These are phyloP conservation scores for Grus americana DNA, from an alignment of 2,113 vertebrate species.

Conservation along the genomic window DNA sequence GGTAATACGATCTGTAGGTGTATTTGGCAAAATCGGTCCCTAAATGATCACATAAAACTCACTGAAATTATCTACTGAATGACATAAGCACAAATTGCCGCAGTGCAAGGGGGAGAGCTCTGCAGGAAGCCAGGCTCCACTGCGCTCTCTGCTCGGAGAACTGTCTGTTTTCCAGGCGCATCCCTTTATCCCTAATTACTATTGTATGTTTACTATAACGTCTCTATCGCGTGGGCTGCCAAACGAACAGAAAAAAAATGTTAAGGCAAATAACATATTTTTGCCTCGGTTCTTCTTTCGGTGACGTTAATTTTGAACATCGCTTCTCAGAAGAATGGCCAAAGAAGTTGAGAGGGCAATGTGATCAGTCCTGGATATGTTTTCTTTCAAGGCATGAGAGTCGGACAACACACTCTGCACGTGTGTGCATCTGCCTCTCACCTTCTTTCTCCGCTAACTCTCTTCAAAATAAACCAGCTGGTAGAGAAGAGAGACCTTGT, in stretches of 20 bases:
- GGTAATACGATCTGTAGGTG: not conserved
- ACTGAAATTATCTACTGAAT: not conserved
- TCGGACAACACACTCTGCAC: too few relatives aligned
- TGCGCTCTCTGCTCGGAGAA: not conserved
- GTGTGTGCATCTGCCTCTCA: not conserved
- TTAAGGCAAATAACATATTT: not conserved
- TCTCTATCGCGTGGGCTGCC: not conserved
- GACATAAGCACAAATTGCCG: rapidly evolving
- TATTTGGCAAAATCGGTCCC: not conserved
- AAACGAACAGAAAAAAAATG: not conserved
- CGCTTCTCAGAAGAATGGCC: not conserved
- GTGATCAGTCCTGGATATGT: not conserved
- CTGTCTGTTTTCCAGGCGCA: not conserved
- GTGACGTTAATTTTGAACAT: not conserved
- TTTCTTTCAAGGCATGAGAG: not conserved
- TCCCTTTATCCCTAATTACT: not conserved
- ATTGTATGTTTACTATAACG: not conserved
- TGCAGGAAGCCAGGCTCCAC: not conserved
- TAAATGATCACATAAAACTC: not conserved
- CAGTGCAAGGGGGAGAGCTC: not conserved
- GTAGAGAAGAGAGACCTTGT: not conserved
- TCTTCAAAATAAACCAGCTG: not conserved
- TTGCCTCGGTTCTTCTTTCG: not conserved
- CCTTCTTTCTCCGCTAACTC: not conserved
- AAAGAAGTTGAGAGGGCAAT: not conserved